phyloP scores from a whole-genome alignment of 2,888 invertebrate species.

The Caenorhabditis parvicauda region DNA sequence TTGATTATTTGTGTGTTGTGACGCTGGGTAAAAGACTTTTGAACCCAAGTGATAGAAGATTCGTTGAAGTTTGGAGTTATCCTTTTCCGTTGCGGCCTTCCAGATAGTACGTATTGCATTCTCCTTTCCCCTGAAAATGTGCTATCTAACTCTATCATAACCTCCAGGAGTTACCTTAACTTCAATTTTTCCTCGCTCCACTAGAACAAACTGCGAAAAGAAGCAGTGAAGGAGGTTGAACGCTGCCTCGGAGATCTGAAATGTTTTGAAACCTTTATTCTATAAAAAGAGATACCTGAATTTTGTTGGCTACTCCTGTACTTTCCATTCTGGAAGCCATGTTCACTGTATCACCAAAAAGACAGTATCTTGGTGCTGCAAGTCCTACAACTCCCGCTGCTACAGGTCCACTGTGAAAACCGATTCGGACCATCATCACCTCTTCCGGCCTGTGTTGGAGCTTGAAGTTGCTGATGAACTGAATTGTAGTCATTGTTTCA shows the following conservation, averaged over 20 bases:
- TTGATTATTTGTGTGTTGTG: too few species aligned
- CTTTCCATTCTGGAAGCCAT: constrained; percentile 60
- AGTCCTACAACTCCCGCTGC: constrained; percentile 62
- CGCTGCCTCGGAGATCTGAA: constrained; percentile 55
- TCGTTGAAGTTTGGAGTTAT: too few species aligned
- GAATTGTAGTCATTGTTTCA: constrained; percentile 9
- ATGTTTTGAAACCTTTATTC: neutral
- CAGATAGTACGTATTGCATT: constrained; percentile 54
- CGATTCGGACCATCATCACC: constrained; percentile 60
- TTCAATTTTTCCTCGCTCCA: constrained; percentile 58
- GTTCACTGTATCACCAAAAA: constrained; percentile 60
- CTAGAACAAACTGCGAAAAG: constrained; percentile 51
- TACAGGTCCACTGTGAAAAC: constrained; percentile 59
- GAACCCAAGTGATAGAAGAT: too few species aligned
- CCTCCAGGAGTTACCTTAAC: constrained; percentile 38
- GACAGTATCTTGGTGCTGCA: constrained; percentile 55
- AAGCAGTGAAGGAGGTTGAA: constrained; percentile 58
- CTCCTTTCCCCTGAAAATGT: constrained; percentile 56
- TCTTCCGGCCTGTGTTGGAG: constrained; percentile 59
- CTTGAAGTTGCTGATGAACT: constrained; percentile 56
- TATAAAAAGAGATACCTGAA: constrained; percentile 29
- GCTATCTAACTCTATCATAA: neutral
- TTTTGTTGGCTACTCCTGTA: constrained; percentile 57
- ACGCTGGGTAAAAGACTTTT: too few species aligned
- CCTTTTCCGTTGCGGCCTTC: constrained; percentile 45